phyloP scores from a whole-genome alignment of 64 coral and sea anemone genomes.

The Cladopsammia gracilis region DNA sequence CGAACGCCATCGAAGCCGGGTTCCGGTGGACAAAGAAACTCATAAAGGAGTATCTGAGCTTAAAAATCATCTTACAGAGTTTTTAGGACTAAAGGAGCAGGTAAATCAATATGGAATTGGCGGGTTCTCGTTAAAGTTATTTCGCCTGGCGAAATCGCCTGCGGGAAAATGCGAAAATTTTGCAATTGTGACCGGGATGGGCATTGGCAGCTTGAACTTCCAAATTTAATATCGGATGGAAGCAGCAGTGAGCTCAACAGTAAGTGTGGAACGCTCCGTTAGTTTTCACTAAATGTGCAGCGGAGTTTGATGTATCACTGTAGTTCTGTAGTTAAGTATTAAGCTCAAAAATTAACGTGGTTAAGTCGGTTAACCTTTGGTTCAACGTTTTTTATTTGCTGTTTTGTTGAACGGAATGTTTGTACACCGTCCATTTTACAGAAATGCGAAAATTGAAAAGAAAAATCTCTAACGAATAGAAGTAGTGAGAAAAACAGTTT shows the following conservation, averaged over 20 bases:
- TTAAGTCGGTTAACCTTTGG: constrained; percentile 49
- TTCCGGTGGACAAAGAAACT: too few species aligned
- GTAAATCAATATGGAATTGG: too few species aligned
- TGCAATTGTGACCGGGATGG: constrained; percentile 13
- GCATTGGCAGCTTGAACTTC: constrained; percentile 31
- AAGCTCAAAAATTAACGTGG: constrained; percentile 39
- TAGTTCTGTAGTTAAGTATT: neutral
- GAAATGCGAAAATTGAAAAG: too few species aligned
- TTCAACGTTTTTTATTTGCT: constrained; percentile 50
- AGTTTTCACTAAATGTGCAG: neutral
- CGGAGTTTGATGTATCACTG: neutral
- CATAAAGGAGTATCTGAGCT: too few species aligned
- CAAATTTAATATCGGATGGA: neutral
- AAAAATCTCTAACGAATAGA: too few species aligned
- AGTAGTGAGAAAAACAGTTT: too few species aligned
- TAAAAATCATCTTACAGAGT: too few species aligned
- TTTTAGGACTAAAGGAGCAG: too few species aligned
- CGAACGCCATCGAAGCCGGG: too few species aligned
- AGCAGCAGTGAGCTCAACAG: constrained; percentile 8
- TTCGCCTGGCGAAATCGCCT: constrained; percentile 37
- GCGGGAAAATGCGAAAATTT: too few species aligned
- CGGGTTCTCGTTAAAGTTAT: constrained; percentile 45
- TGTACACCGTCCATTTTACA: constrained; percentile 26
- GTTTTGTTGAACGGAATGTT: neutral
- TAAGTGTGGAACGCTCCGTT: neutral